These are phyloP conservation scores for Plecturocebus donacophilus DNA, from an alignment of 2,113 vertebrate genomes.

Conservation along the genomic window DNA sequence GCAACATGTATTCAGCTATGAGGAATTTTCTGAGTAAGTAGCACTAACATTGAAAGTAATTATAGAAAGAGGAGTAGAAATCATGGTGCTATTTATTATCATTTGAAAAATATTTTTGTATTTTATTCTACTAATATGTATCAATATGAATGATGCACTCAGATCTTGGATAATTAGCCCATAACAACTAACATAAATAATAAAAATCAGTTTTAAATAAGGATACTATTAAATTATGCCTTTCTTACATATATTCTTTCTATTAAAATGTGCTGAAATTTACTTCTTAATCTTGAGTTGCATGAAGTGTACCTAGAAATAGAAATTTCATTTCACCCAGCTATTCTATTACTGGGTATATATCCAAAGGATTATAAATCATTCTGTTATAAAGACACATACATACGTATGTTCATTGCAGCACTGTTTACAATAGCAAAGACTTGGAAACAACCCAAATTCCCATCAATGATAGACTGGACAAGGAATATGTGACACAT, in stretches of 20 bases:
- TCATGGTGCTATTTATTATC: not conserved
- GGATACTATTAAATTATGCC: not conserved
- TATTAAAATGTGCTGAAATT: conserved; percentile 23
- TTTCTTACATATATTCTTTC: not conserved
- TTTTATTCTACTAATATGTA: not conserved
- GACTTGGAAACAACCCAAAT: too few relatives aligned
- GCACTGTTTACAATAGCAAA: too few relatives aligned
- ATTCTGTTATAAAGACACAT: too few relatives aligned
- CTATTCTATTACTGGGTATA: too few relatives aligned
- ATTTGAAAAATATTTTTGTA: not conserved
- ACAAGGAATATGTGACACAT: too few relatives aligned
- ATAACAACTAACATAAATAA: not conserved
- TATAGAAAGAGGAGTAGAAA: not conserved
- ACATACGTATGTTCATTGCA: too few relatives aligned
- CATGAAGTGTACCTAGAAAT: not conserved
- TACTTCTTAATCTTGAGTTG: conserved; percentile 17
- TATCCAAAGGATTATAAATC: too few relatives aligned
- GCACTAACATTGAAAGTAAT: not conserved
- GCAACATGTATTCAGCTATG: not conserved
- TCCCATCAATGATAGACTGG: too few relatives aligned
- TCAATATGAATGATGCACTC: not conserved
- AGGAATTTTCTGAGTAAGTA: not conserved
- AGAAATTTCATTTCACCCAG: too few relatives aligned
- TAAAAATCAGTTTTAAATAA: not conserved
- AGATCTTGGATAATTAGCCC: not conserved